Base-by-base conservation (phyloP, 2,888 invertebrate species). In the Terebella lapidaria region DNA sequence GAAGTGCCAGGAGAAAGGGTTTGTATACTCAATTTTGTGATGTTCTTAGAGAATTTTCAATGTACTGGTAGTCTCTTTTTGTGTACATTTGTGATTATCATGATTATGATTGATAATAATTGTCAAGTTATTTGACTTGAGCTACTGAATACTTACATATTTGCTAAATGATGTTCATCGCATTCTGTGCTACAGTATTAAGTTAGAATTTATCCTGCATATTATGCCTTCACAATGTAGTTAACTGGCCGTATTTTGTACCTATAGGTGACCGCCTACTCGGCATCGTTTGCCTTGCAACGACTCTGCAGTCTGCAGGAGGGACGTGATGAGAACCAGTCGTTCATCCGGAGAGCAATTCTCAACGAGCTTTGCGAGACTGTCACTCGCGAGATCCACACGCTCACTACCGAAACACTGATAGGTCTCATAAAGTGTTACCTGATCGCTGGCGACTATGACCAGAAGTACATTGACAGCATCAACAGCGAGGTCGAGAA, bases 401-500 rank as follows among this genome's bases (percentile, higher is more conserved):
- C 52, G 18, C 54, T 74, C 10, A 54, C 64, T 4, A 68, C 67
- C n/a, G 60, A 67, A 18, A 67, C 67, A 2, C 42, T 73, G 0
- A 54, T 70, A 20, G 57, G 61, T 25, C 64, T 72, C 2, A 66
- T 70, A 3, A 63, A 65, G 42, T 71, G 70, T 56, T 71, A 67
- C 56, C 56, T 73, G 25, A 51, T 54, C 4, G 58, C 67, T 25
- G 58, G 66, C 4, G 63, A 60, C 22, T 69, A 68, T 46, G 62
- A 62, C 26, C 57, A 63, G 3, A 20, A 57, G 18, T 70, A 68
- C 57, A 24, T 62, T 15, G 58, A 67, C 58, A 83, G 82, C 67
- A 82, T 89, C 66, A 85, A 84, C 70, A 84, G 86, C 71, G 87
- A 88, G 76, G 79, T 86, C 24, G 76, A 88, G 58, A 75, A 85